Percentiles rank a stretch among this genome's conserved stretches.
These are phyloP conservation scores for Stigmatopora nigra DNA, from an alignment of 2,113 vertebrate genomes.

Conservation along the genomic window DNA sequence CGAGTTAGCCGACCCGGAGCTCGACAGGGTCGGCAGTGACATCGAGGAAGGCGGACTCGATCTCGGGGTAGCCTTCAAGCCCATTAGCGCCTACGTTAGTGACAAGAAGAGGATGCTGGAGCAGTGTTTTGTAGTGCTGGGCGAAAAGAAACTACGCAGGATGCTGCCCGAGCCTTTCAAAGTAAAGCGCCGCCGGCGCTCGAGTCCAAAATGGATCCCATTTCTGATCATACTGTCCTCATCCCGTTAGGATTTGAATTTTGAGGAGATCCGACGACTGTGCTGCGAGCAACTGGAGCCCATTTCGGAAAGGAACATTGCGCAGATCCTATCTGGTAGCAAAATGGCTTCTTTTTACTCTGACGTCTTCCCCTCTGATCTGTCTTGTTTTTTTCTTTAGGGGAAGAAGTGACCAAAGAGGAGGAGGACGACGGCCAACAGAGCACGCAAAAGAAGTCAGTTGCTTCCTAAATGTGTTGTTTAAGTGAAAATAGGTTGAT, in stretches of 20 bases:
- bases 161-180: conserved; percentile 94
- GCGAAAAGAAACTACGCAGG: conserved; percentile 85
- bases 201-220: neutral
- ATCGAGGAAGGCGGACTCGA: conserved; percentile 93
- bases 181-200: conserved; percentile 58
- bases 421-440: conserved; percentile 15
- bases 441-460: conserved; percentile 52
- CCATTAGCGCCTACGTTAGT: conserved; percentile 83
- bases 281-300: conserved; percentile 89
- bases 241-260: conserved; percentile 72
- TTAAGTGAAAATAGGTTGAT: neutral
- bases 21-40: conserved; percentile 81
- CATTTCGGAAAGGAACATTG: conserved; percentile 80
- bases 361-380: neutral
- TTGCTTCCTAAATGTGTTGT: neutral
- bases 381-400: conserved; percentile 18
- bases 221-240: neutral
- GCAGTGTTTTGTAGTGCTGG: conserved; percentile 87
- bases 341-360: conserved; percentile 14
- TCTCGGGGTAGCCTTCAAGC: conserved; percentile 79
- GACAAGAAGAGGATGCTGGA: conserved; percentile 89
- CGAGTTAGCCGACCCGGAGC: conserved; percentile 62
- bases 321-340: conserved; percentile 88
- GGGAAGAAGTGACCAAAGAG: conserved; percentile 43
- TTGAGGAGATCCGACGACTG: conserved; percentile 86